Evolutionary conservation across 2,113 vertebrate species (phyloP).

Genomic region (Platichthys stellatus): DNA sequence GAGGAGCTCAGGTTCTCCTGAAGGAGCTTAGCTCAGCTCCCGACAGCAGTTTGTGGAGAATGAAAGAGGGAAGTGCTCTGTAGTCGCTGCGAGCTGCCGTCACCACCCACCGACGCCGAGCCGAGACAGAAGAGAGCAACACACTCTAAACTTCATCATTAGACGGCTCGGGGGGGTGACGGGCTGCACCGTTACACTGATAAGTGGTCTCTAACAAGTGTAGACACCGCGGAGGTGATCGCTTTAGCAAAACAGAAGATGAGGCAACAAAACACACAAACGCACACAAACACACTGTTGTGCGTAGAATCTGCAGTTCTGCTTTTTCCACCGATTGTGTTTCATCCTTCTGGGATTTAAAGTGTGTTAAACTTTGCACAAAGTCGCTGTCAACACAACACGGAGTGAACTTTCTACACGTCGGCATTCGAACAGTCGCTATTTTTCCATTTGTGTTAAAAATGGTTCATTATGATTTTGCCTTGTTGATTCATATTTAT

Average conservation of each 20-base stretch:
- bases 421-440: conserved; percentile 28
- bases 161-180: not conserved
- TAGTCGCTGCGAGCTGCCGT: conserved; percentile 5
- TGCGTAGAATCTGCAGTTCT: not conserved
- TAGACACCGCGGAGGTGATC: not conserved
- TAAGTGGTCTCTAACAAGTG: conserved; percentile 20
- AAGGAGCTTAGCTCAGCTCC: not conserved
- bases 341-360: not conserved
- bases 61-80: conserved; percentile 8
- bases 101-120: conserved; percentile 2
- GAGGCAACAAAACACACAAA: not conserved
- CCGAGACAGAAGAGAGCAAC: not conserved
- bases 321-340: not conserved
- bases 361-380: not conserved
- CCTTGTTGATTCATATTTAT: conserved; percentile 49
- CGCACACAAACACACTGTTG: not conserved
- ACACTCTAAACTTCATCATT: conserved; percentile 15
- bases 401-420: conserved; percentile 21
- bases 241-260: not conserved
- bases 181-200: not conserved
- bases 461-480: conserved; percentile 22
- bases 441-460: conserved; percentile 22
- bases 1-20: not conserved
- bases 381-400: not conserved
- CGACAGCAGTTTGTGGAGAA: conserved; percentile 6